Percentiles rank a stretch among this genome's conserved stretches.
phyloP scores from a whole-genome alignment of 2,113 vertebrate species.

The Tyto alba region DNA sequence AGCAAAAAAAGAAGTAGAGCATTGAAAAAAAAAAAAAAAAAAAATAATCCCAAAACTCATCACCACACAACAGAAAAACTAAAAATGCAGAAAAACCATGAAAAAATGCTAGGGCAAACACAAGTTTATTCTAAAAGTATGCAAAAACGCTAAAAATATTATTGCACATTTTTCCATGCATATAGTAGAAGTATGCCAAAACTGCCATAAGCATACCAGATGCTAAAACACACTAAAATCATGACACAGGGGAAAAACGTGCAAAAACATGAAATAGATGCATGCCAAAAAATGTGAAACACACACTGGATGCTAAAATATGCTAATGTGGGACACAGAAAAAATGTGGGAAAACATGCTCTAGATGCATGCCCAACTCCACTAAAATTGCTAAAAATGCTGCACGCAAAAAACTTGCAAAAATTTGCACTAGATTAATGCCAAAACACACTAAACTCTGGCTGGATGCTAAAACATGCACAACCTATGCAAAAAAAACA shows the following conservation, averaged over 20 bases:
- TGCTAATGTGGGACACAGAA: background rate
- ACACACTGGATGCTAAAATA: background rate
- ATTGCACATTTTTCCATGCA: background rate
- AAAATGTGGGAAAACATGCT: background rate
- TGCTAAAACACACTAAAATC: background rate
- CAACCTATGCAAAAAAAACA: background rate
- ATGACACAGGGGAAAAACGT: background rate
- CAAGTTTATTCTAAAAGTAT: background rate
- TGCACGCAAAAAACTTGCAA: background rate
- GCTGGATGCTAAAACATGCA: background rate
- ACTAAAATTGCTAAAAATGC: background rate
- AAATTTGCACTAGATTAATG: background rate
- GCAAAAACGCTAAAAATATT: background rate
- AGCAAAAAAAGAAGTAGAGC: background rate
- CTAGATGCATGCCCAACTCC: accelerated
- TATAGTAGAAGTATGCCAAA: background rate
- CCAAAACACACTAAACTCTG: background rate
- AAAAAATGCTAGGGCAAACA: background rate
- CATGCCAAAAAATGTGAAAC: background rate
- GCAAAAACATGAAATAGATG: background rate
- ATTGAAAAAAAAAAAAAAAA: background rate
- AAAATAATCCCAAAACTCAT: background rate
- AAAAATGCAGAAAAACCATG: background rate
- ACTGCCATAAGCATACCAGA: background rate
- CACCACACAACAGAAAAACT: background rate